Evolutionary conservation across 2,113 vertebrate species (phyloP).

Genomic region (Macquaria ambigua): DNA sequence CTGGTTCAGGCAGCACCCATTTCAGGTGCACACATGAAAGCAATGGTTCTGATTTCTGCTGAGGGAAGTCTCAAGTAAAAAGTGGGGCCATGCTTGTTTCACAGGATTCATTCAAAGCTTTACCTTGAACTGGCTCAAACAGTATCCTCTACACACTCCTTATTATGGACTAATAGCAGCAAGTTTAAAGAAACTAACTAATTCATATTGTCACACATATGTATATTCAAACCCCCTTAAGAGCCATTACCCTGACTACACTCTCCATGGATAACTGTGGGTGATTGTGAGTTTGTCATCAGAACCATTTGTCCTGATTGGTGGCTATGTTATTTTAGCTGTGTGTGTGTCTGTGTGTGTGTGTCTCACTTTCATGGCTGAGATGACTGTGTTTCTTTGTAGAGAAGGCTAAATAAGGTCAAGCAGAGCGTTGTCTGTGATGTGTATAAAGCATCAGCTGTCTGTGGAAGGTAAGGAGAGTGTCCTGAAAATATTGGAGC

Average conservation of each 20-base stretch:
- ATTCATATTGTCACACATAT: not conserved
- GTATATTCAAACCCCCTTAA: not conserved
- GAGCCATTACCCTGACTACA: not conserved
- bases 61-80: not conserved
- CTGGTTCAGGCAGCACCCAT: constrained; percentile 41
- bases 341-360: constrained; percentile 2
- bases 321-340: constrained; percentile 21
- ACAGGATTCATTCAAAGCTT: not conserved
- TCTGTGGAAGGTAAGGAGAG: not conserved
- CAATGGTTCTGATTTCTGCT: not conserved
- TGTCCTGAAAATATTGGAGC: not conserved
- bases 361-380: constrained; percentile 1
- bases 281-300: not conserved
- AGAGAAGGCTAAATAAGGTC: constrained; percentile 43
- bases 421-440: constrained; percentile 17
- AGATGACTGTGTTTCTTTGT: constrained; percentile 26
- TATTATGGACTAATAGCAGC: not conserved
- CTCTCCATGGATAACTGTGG: not conserved
- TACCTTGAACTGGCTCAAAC: not conserved
- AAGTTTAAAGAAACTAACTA: not conserved
- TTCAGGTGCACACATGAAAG: constrained; percentile 16
- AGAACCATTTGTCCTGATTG: not conserved
- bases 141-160: not conserved
- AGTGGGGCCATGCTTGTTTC: not conserved
- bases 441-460: constrained; percentile 51